These are phyloP conservation scores for Philereme vetulata DNA, from an alignment of 2,888 invertebrate genomes.

Conservation along the genomic window DNA sequence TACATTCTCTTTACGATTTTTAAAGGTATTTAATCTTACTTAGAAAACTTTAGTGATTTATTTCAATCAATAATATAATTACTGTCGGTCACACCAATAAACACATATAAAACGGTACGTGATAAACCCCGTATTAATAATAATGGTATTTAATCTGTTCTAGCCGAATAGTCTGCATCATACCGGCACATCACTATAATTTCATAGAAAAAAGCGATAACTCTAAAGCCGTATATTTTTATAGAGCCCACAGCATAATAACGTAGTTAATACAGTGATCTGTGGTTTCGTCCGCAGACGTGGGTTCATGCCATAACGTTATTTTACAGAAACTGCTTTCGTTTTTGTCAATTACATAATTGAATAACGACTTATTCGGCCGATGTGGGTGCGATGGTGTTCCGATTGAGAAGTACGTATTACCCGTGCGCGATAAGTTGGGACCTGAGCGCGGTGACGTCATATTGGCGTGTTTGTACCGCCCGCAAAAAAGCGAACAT, in stretches of 20 bases:
- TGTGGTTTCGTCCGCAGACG: constrained; percentile 30
- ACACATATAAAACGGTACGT: too few species aligned
- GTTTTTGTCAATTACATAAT: constrained; percentile 32
- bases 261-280: neutral
- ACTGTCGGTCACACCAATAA: too few species aligned
- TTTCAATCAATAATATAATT: too few species aligned
- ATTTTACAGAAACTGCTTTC: constrained; percentile 40
- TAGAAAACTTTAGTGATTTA: too few species aligned
- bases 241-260: constrained; percentile 14
- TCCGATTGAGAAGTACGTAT: constrained; percentile 7
- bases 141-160: neutral
- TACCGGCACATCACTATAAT: constrained; percentile 1
- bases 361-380: constrained; percentile 26
- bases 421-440: too few species aligned
- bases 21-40: too few species aligned
- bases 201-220: constrained; percentile 28
- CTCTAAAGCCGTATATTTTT: constrained; percentile 33
- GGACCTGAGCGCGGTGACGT: too few species aligned
- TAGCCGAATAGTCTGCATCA: neutral
- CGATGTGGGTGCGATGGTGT: constrained; percentile 15
- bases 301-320: constrained; percentile 45
- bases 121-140: too few species aligned
- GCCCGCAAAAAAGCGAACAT: too few species aligned
- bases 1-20: too few species aligned
- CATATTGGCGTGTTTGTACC: too few species aligned